Conservation (phyloP, 2,113 vertebrate genomes). For the Thryonomys swinderianus region DNA sequence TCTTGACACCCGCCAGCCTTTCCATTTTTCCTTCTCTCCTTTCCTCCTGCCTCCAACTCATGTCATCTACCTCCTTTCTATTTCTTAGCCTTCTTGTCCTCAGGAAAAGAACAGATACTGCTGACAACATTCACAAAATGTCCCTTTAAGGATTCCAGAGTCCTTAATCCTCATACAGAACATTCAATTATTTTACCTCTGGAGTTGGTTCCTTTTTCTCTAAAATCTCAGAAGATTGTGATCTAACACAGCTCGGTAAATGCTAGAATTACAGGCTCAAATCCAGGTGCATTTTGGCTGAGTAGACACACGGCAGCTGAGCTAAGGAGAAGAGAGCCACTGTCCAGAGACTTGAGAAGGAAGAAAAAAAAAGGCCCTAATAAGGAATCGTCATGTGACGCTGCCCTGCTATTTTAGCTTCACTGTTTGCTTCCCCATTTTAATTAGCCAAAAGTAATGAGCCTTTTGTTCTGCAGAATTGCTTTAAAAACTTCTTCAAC, state of each 20-base stretch:
- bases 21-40: not conserved
- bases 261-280: not conserved
- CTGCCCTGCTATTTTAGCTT: slow-evolving; percentile 52
- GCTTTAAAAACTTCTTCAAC: slow-evolving; percentile 72
- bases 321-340: not conserved
- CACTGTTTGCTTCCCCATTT: slow-evolving; percentile 51
- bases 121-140: slow-evolving; percentile 19
- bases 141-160: not conserved
- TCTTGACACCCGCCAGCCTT: not conserved
- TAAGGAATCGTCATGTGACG: not conserved
- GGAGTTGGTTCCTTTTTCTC: not conserved
- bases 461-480: slow-evolving; percentile 69
- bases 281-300: not conserved
- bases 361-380: not conserved
- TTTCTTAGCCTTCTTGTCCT: not conserved
- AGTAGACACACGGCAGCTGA: not conserved
- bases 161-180: not conserved
- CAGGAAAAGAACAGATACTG: not conserved
- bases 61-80: not conserved
- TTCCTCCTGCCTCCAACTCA: not conserved
- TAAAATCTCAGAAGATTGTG: slow-evolving; percentile 4
- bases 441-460: slow-evolving; percentile 76
- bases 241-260: not conserved
- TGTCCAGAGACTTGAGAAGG: slow-evolving; percentile 27
- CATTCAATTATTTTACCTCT: not conserved